Evolutionary conservation across 2,888 invertebrate species (phyloP).

Genomic region (Scrobipalpa costella): DNA sequence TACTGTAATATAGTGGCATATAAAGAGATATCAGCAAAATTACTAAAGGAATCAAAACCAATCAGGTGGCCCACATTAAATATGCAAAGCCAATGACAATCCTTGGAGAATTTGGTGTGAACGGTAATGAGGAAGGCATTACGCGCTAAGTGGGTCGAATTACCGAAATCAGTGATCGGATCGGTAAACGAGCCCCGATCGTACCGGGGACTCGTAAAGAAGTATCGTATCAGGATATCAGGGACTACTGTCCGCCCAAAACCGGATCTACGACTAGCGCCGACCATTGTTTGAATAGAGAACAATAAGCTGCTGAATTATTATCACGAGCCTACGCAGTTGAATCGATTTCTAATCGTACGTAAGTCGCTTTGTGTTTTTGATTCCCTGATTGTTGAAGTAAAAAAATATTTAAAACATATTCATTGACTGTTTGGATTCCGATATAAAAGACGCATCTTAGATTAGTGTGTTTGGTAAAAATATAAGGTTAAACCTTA

Average conservation of each 20-base stretch:
- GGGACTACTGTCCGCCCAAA: too few relatives aligned
- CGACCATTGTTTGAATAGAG: neutral
- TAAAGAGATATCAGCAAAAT: neutral
- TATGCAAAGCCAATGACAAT: slow-evolving; percentile 13
- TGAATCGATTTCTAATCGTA: too few relatives aligned
- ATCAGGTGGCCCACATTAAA: slow-evolving; percentile 13
- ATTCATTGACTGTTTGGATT: too few relatives aligned
- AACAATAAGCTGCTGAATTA: neutral
- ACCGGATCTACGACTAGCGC: too few relatives aligned
- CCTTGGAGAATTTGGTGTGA: neutral
- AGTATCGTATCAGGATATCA: too few relatives aligned
- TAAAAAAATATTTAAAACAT: too few relatives aligned
- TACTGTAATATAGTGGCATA: neutral
- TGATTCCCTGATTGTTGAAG: too few relatives aligned
- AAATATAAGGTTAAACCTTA: too few relatives aligned
- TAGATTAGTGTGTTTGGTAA: too few relatives aligned
- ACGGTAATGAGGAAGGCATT: slow-evolving; percentile 15
- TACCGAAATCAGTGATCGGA: slow-evolving; percentile 14
- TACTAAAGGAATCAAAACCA: neutral
- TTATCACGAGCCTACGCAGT: too few relatives aligned
- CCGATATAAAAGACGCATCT: too few relatives aligned
- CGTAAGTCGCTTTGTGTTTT: too few relatives aligned
- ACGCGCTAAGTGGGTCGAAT: slow-evolving; percentile 13
- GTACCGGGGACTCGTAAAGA: neutral
- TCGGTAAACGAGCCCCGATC: neutral